Percentiles rank a stretch among this genome's conserved stretches.
Evolutionary conservation across 2,113 vertebrate genomes (phyloP).

Genomic region (Brachyistius frenatus): DNA sequence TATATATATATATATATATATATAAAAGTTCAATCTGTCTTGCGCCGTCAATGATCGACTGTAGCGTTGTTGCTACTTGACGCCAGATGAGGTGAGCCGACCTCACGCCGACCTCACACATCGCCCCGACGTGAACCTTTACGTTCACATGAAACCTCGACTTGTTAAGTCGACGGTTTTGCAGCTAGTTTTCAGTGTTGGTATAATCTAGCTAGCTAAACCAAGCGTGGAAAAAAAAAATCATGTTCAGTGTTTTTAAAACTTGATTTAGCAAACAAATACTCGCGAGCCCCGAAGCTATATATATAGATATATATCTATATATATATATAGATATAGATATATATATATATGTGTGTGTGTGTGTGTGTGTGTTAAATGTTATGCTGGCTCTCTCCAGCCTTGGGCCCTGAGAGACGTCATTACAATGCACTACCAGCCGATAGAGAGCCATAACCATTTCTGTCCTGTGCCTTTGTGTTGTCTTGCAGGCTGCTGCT

Average conservation of each 20-base stretch:
- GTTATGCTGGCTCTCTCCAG: neutral
- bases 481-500: constrained; percentile 85
- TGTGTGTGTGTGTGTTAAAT: neutral
- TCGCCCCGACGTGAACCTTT: neutral
- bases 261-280: neutral
- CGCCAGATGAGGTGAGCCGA: neutral
- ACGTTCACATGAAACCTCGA: neutral
- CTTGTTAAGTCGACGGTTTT: too few species aligned
- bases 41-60: constrained; percentile 25
- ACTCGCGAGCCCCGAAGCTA: too few species aligned
- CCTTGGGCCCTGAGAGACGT: too few species aligned
- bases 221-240: neutral
- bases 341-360: too few species aligned
- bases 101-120: neutral
- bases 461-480: constrained; percentile 29
- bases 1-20: too few species aligned
- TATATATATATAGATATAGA: too few species aligned
- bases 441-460: constrained; percentile 12
- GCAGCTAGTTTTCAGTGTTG: neutral
- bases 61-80: constrained; percentile 18
- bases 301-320: too few species aligned
- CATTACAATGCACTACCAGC: neutral
- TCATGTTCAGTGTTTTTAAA: neutral
- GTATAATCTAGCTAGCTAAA: neutral
- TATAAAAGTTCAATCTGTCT: neutral